phyloP scores from a whole-genome alignment of 2,888 invertebrate species.

The Elegia similella region DNA sequence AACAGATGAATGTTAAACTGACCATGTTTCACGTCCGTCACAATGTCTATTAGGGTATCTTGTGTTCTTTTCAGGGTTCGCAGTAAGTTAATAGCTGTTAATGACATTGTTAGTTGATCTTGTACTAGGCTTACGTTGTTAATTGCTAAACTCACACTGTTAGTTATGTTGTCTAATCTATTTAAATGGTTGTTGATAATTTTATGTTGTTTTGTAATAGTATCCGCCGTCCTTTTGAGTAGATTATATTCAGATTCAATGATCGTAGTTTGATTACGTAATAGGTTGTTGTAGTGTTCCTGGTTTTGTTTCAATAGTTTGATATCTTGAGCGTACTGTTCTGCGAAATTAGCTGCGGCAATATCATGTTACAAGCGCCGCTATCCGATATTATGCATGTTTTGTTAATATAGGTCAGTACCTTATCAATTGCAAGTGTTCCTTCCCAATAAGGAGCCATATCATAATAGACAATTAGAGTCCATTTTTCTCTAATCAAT shows the following conservation, averaged over 20 bases:
- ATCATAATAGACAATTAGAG: conserved; percentile 18
- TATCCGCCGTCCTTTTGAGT: conserved; percentile 20
- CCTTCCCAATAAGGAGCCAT: conserved; percentile 17
- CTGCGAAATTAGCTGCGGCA: conserved; percentile 23
- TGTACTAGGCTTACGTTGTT: conserved; percentile 6
- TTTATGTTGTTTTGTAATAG: conserved; percentile 22
- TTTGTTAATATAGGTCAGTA: conserved; percentile 3
- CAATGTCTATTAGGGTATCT: conserved; percentile 20
- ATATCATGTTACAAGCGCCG: conserved; percentile 13
- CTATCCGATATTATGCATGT: background rate
- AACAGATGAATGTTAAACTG: conserved; percentile 24
- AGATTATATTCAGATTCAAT: conserved; percentile 27
- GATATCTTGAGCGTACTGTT: conserved; percentile 25
- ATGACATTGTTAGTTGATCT: conserved; percentile 8
- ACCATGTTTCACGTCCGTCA: conserved; percentile 23
- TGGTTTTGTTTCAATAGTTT: conserved; percentile 19
- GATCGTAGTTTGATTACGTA: conserved; percentile 29
- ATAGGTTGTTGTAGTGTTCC: conserved; percentile 14
- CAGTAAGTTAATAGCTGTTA: conserved; percentile 20
- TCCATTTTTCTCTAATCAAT: conserved; percentile 22
- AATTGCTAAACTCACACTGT: background rate
- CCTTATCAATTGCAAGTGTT: conserved; percentile 8
- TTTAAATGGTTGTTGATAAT: conserved; percentile 18
- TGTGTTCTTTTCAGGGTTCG: conserved; percentile 23
- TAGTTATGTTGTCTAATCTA: background rate